Base-by-base conservation (phyloP, 2,888 invertebrate genomes). In the Chrysolina americana region DNA sequence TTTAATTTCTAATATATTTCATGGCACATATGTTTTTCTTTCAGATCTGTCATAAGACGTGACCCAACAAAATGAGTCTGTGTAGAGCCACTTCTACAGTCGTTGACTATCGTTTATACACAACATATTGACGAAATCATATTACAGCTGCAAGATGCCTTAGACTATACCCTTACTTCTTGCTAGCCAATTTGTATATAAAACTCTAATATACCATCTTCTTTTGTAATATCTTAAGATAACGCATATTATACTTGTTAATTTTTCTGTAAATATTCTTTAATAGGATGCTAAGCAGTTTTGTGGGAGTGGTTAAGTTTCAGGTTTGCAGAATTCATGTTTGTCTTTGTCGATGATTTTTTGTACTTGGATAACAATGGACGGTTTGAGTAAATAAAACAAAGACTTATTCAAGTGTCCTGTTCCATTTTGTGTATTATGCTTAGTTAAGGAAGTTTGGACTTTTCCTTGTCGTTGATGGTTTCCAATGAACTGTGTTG, bases 41-140 rank as follows among this genome's bases (percentile, higher is more conserved):
- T 63, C 84, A 88, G 87, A 87, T 86, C 85, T 87, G 85, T 88
- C 87, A 80, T 87, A 87, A 87, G 83, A 81, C 78, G 78, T 75
- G 78, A 78, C 76, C 74, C 79, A 76, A 77, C 69, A 73, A 69
- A 56, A 78, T 76, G 77, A 79, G 75, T 80, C 78, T 80, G 44
- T 66, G 74, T 77, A 79, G 78, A 79, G 79, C 80, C 79, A 81
- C 81, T 79, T 80, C 77, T 79, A 79, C 73, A 80, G 81, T 83
- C 79, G 80, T 83, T 83, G 79, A 83, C 80, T 80, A 81, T 81
- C 81, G 82, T 83, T 83, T 83, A 83, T 78, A 83, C 80, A 71
- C 64, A 63, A 64, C 59, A 59, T 70, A 70, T 62, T 70, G 70
- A 70, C 21, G 56, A 41, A 71, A 65, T 78, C 78, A 76, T 81